Evolutionary conservation across 2,888 invertebrate species (phyloP).

Genomic region (Cephus rjabovi): DNA sequence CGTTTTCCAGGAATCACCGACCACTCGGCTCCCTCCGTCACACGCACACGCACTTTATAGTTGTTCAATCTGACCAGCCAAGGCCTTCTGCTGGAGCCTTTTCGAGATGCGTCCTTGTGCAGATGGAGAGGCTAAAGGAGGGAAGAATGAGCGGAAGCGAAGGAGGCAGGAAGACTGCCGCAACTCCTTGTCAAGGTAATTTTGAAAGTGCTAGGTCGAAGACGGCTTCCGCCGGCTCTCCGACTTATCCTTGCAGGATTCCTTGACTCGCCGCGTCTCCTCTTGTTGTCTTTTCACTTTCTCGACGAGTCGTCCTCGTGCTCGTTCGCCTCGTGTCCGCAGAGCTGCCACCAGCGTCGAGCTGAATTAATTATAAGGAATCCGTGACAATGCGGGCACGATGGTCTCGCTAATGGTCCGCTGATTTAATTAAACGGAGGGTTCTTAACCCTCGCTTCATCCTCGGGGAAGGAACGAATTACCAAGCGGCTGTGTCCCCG

Average conservation of each 20-base stretch:
- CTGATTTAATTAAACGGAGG: slow-evolving; percentile 54
- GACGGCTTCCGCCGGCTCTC: slow-evolving; percentile 17
- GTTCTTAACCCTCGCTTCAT: slow-evolving; percentile 34
- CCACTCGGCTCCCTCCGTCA: too few relatives aligned
- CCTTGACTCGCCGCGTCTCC: slow-evolving; percentile 22
- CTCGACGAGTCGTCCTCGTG: slow-evolving; percentile 33
- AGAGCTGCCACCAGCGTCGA: slow-evolving; percentile 42
- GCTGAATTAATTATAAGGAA: slow-evolving; percentile 58
- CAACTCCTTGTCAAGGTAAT: slow-evolving; percentile 23
- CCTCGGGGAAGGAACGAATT: not conserved
- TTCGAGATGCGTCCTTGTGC: not conserved
- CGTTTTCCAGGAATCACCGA: too few relatives aligned
- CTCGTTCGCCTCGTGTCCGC: slow-evolving; percentile 33
- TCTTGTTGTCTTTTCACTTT: slow-evolving; percentile 21
- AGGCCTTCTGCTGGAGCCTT: too few relatives aligned
- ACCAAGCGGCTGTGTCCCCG: not conserved
- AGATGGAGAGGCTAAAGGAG: not conserved
- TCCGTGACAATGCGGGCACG: slow-evolving; percentile 50
- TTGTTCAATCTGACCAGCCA: too few relatives aligned
- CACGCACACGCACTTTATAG: too few relatives aligned
- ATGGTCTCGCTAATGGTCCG: slow-evolving; percentile 51
- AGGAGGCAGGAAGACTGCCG: slow-evolving; percentile 25
- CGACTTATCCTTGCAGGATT: slow-evolving; percentile 31
- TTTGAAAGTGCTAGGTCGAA: slow-evolving; percentile 24
- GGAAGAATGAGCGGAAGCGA: slow-evolving; percentile 12